Evolutionary conservation across 2,888 invertebrate species (phyloP).

Genomic region (Lacanobia oleracea): DNA sequence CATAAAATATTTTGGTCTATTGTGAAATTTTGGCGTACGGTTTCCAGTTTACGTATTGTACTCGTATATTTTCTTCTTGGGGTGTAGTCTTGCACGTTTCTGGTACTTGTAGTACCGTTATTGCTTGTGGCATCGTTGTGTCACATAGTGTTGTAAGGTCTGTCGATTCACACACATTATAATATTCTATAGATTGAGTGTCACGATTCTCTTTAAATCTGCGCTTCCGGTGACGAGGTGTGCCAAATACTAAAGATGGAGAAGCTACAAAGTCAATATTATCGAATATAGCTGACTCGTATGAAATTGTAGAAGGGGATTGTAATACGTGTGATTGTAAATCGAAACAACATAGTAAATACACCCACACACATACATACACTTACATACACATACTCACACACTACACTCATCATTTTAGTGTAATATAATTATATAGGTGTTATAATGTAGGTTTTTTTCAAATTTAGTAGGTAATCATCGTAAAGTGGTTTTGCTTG

Average conservation of each 20-base stretch:
- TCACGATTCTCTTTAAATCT: background rate
- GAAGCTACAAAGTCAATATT: background rate
- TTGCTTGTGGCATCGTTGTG: background rate
- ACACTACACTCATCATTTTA: too few relatives aligned
- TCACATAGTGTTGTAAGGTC: background rate
- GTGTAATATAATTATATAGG: too few relatives aligned
- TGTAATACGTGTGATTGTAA: too few relatives aligned
- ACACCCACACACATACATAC: too few relatives aligned
- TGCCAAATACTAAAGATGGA: background rate
- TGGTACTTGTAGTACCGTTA: conserved; percentile 3
- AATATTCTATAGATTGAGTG: background rate
- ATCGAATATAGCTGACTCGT: background rate
- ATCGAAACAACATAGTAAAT: too few relatives aligned
- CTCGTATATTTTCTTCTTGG: background rate
- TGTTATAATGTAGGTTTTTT: too few relatives aligned
- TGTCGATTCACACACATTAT: background rate
- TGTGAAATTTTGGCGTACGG: too few relatives aligned
- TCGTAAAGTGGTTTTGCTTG: too few relatives aligned
- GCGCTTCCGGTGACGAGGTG: background rate
- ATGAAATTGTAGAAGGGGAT: background rate
- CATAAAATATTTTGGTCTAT: too few relatives aligned
- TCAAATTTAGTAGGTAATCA: too few relatives aligned
- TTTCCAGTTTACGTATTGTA: background rate
- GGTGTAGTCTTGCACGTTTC: background rate
- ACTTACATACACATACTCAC: too few relatives aligned